A percentile compares a stretch with the other conserved stretches of the same genome.
phyloP scores from a whole-genome alignment of 2,797 vertebrate genomes.

The Siniperca undulata region DNA sequence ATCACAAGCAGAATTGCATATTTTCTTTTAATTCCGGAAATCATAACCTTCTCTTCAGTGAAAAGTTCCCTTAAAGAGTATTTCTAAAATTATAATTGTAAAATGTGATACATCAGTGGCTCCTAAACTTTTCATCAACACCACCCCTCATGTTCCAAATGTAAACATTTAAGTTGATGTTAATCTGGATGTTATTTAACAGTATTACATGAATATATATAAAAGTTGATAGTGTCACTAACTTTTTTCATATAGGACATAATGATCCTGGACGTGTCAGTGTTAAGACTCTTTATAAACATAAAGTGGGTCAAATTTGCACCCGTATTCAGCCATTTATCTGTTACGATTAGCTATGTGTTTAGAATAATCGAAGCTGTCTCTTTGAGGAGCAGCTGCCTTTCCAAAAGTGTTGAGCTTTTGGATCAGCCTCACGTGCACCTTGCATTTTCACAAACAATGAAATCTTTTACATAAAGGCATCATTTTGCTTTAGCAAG shows the following conservation, averaged over 20 bases:
- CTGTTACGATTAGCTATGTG: not conserved
- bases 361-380: not conserved
- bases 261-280: not conserved
- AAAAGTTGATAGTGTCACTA: not conserved
- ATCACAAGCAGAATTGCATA: no score
- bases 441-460: constrained; percentile 73
- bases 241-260: not conserved
- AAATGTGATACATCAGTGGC: not conserved
- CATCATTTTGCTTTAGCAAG: constrained; percentile 60
- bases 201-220: not conserved
- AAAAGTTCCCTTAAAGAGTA: no score
- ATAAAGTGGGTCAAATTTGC: not conserved
- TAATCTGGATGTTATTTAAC: not conserved
- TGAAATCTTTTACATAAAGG: constrained; percentile 78
- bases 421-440: constrained; percentile 63
- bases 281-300: not conserved
- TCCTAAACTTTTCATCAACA: no score
- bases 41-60: no score
- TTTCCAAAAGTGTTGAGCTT: constrained; percentile 25
- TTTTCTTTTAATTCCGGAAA: no score
- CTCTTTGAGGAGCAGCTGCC: not conserved
- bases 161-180: not conserved
- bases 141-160: not conserved
- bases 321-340: not conserved
- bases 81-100: no score